Evolutionary conservation across 2,888 invertebrate genomes (phyloP).

Genomic region (Creontiades dilutus): DNA sequence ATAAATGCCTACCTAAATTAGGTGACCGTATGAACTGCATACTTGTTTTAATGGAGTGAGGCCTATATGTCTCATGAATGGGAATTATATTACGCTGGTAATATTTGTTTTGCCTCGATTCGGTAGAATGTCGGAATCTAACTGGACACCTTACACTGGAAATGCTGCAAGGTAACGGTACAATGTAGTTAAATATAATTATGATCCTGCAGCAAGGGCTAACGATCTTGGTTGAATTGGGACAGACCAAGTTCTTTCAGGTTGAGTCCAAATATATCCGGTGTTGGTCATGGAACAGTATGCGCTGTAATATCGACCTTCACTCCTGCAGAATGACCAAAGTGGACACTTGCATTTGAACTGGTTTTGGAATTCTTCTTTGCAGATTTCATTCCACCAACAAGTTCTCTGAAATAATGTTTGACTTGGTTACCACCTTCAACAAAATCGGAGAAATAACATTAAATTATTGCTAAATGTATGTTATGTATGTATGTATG

Average conservation of each 20-base stretch:
- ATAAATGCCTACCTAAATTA: too few relatives aligned
- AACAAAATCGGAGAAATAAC: background rate
- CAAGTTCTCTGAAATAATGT: slow-evolving; percentile 86
- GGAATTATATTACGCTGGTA: background rate
- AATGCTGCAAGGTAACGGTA: background rate
- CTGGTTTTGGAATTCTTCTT: slow-evolving; percentile 92
- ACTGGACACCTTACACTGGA: background rate
- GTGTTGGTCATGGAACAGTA: slow-evolving; percentile 94
- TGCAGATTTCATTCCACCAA: slow-evolving; percentile 96
- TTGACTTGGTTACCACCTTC: background rate
- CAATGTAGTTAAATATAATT: background rate
- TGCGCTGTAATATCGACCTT: slow-evolving; percentile 93
- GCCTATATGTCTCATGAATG: background rate
- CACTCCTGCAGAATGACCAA: slow-evolving; percentile 92
- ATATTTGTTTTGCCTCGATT: background rate
- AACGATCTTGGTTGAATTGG: slow-evolving; percentile 70
- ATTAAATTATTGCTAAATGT: background rate
- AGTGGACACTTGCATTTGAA: slow-evolving; percentile 93
- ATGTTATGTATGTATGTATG: too few relatives aligned
- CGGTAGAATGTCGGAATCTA: background rate
- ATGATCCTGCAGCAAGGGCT: slow-evolving; percentile 56
- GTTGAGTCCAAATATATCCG: slow-evolving; percentile 94
- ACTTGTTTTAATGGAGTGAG: background rate
- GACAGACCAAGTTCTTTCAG: slow-evolving; percentile 77
- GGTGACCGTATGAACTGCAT: too few relatives aligned